phyloP scores from a whole-genome alignment of 2,888 invertebrate genomes.

The Muschampia plurimacula region DNA sequence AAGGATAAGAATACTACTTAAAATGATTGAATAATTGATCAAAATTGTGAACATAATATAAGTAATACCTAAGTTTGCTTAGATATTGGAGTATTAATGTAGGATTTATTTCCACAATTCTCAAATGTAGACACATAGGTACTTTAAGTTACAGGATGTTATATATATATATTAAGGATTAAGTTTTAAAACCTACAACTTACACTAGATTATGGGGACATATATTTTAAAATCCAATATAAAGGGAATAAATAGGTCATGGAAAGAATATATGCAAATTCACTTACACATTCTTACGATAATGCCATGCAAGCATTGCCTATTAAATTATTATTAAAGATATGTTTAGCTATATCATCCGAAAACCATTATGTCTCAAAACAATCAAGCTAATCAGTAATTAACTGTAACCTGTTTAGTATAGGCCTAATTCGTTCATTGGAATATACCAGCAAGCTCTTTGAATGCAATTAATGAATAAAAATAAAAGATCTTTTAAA shows the following conservation, averaged over 20 bases:
- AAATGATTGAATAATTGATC: not conserved
- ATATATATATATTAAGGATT: conserved; percentile 67
- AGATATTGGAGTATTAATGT: conserved; percentile 27
- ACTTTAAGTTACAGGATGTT: conserved; percentile 26
- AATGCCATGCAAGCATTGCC: conserved; percentile 9
- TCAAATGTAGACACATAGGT: not conserved
- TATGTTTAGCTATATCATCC: not conserved
- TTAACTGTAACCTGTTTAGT: not conserved
- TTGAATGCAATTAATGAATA: not conserved
- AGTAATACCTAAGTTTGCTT: conserved; percentile 10
- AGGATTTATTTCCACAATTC: conserved; percentile 14
- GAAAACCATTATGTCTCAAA: not conserved
- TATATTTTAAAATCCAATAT: conserved; percentile 27
- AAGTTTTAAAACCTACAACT: conserved; percentile 66
- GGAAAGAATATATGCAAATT: conserved; percentile 29
- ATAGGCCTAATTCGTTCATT: conserved; percentile 6
- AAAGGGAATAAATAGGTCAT: conserved; percentile 36
- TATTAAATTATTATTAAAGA: not conserved
- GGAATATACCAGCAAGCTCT: conserved; percentile 11
- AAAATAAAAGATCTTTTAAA: too few species aligned
- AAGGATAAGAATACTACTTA: not conserved
- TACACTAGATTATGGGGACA: conserved; percentile 41
- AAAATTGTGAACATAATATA: not conserved
- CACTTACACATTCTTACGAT: conserved; percentile 26
- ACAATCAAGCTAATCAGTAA: not conserved